Evolutionary conservation across 2,797 vertebrate species (phyloP).

Genomic region (Phrynocephalus guinanensis): DNA sequence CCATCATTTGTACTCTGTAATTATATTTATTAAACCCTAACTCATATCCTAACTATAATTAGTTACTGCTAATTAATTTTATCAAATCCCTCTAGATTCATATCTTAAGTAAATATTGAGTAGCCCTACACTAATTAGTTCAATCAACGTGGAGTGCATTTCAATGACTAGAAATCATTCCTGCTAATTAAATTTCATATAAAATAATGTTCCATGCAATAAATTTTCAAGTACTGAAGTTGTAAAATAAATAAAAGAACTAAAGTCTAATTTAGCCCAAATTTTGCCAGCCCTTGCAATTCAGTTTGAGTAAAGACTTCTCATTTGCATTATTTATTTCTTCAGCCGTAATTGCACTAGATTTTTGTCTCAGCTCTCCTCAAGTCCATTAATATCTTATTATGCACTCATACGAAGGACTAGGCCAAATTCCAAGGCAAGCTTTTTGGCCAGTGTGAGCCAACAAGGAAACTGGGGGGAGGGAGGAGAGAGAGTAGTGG

Average conservation of each 20-base stretch:
- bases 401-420: background rate
- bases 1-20: slow-evolving; percentile 79
- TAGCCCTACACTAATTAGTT: slow-evolving; percentile 84
- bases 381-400: slow-evolving; percentile 13
- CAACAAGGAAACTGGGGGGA: background rate
- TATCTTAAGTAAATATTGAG: slow-evolving; percentile 87
- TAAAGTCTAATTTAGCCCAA: slow-evolving; percentile 35
- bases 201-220: slow-evolving; percentile 76
- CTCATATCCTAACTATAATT: slow-evolving; percentile 85
- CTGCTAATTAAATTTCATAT: slow-evolving; percentile 79
- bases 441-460: background rate
- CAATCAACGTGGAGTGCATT: slow-evolving; percentile 80
- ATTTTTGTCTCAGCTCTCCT: background rate
- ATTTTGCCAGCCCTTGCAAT: slow-evolving; percentile 47
- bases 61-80: slow-evolving; percentile 85
- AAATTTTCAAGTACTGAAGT: slow-evolving; percentile 72
- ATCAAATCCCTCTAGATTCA: slow-evolving; percentile 82
- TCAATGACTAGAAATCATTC: slow-evolving; percentile 76
- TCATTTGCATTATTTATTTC: background rate
- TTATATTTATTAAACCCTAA: slow-evolving; percentile 84
- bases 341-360: background rate
- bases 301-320: slow-evolving; percentile 31
- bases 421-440: background rate
- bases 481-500: too few species aligned
- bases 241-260: slow-evolving; percentile 62